Conservation (phyloP, 2,113 vertebrate species). For the Vicugna pacos region DNA sequence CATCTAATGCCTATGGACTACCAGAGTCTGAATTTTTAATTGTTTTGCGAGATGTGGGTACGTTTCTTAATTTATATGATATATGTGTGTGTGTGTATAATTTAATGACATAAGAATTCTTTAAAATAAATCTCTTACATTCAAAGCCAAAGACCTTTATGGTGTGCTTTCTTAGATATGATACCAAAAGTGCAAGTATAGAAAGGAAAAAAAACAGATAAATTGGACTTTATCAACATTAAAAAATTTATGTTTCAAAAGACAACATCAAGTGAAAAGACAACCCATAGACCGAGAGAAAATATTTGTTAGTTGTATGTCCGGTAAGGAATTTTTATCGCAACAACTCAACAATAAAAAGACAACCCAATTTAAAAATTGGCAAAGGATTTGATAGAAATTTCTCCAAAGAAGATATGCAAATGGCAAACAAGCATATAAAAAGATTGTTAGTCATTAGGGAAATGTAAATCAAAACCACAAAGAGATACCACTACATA, state of each 20-base stretch:
- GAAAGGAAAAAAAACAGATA: not conserved
- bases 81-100: conserved; percentile 32
- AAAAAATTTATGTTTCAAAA: not conserved
- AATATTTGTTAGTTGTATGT: not conserved
- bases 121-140: not conserved
- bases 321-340: not conserved
- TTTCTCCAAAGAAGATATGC: not conserved
- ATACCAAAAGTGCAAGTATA: conserved; percentile 25
- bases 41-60: conserved; percentile 97
- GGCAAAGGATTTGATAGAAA: not conserved
- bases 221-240: conserved; percentile 4
- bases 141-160: conserved; percentile 40
- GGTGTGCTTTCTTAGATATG: conserved; percentile 42
- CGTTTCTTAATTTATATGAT: conserved; percentile 80
- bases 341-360: conserved; percentile 2
- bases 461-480: not conserved
- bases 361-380: not conserved
- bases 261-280: conserved; percentile 13
- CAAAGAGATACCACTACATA: not conserved
- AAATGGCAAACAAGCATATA: not conserved
- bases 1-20: conserved; percentile 97
- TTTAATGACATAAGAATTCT: conserved; percentile 52
- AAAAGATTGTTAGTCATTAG: not conserved
- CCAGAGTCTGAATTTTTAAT: conserved; percentile 98
- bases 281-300: not conserved